Conservation (phyloP, 1,140 invertebrate genomes). For the Cataglyphis hispanica region DNA sequence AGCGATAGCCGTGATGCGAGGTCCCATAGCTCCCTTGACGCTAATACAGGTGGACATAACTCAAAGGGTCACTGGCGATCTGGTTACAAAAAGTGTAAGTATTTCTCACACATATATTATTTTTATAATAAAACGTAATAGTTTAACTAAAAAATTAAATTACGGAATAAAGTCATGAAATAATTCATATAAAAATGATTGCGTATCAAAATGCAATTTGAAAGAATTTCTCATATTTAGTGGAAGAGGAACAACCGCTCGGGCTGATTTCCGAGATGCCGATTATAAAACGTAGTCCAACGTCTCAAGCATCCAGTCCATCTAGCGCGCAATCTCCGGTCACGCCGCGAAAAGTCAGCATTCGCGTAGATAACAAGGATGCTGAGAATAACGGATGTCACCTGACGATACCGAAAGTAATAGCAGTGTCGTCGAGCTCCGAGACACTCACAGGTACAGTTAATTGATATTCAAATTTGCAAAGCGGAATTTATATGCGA, state of each 20-base stretch:
- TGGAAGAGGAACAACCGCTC: conserved; percentile 86
- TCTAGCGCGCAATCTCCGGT: conserved; percentile 75
- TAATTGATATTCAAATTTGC: neutral
- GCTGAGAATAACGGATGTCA: conserved; percentile 87
- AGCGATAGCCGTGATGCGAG: conserved; percentile 89
- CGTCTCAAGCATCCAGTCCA: conserved; percentile 74
- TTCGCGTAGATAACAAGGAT: conserved; percentile 77
- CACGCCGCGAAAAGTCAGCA: conserved; percentile 82
- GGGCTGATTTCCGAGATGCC: conserved; percentile 79
- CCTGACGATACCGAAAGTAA: conserved; percentile 89
- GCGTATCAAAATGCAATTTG: neutral
- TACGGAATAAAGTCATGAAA: neutral
- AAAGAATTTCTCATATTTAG: conserved; percentile 73
- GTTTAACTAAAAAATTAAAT: conserved; percentile 10
- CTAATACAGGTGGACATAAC: conserved; percentile 73
- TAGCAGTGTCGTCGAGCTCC: conserved; percentile 90
- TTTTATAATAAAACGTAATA: neutral
- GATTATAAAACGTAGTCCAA: conserved; percentile 80
- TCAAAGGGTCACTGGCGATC: conserved; percentile 87
- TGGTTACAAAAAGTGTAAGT: conserved; percentile 88
- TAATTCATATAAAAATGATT: neutral
- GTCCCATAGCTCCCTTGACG: conserved; percentile 85
- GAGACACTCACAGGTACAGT: conserved; percentile 91
- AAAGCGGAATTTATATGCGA: neutral
- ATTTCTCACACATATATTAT: neutral